Percentiles rank a stretch among this genome's conserved stretches.
Evolutionary conservation across 1,140 invertebrate genomes (phyloP).

Genomic region (Zelostemma sp.): DNA sequence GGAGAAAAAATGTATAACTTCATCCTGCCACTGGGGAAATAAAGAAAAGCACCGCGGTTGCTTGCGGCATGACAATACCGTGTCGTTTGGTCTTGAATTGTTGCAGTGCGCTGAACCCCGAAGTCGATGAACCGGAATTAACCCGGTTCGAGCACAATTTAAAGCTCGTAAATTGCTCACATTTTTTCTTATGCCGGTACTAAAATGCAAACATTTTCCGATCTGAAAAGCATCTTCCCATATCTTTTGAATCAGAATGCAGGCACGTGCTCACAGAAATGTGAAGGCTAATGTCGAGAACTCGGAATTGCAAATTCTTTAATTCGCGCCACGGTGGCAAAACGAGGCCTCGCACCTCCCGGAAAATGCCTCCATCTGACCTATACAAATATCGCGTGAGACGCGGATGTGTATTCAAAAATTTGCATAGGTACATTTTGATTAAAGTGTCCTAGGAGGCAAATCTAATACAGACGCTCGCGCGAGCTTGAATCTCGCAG

Average conservation of each 20-base stretch:
- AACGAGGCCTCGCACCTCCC: slow-evolving; percentile 33
- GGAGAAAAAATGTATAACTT: slow-evolving; percentile 69
- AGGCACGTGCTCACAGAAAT: slow-evolving; percentile 20
- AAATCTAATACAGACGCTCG: slow-evolving; percentile 68
- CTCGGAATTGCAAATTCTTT: slow-evolving; percentile 72
- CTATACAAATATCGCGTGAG: slow-evolving; percentile 69
- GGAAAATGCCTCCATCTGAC: slow-evolving; percentile 70
- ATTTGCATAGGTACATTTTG: slow-evolving; percentile 72
- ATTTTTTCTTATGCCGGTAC: no score
- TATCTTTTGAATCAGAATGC: slow-evolving; percentile 23
- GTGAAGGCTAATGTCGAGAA: slow-evolving; percentile 57
- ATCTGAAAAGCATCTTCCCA: slow-evolving; percentile 35
- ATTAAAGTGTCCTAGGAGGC: slow-evolving; percentile 71
- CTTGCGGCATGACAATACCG: slow-evolving; percentile 67
- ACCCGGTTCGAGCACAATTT: no score
- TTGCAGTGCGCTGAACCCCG: slow-evolving; percentile 8
- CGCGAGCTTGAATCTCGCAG: slow-evolving; percentile 42
- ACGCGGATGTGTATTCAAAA: slow-evolving; percentile 70
- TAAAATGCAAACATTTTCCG: background rate
- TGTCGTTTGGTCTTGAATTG: slow-evolving; percentile 33
- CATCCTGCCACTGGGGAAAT: slow-evolving; percentile 70
- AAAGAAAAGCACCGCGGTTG: slow-evolving; percentile 65
- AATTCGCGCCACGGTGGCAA: slow-evolving; percentile 57
- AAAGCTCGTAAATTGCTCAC: no score
- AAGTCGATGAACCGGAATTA: slow-evolving; percentile 35